Conservation (phyloP, 1,140 invertebrate species). For the Andricus grossulariae region DNA sequence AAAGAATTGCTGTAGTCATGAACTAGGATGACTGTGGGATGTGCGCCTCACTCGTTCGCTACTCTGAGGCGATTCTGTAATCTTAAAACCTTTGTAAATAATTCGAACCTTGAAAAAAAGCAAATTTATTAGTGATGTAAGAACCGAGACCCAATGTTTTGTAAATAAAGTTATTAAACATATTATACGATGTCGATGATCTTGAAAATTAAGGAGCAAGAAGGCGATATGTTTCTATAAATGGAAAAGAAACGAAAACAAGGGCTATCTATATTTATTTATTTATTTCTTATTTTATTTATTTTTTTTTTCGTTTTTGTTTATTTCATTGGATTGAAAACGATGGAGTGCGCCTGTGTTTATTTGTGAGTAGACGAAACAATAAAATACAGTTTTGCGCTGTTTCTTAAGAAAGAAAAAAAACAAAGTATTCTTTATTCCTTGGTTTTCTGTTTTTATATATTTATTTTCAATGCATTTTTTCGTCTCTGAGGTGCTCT, state of each 20-base stretch:
- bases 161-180: slow-evolving; percentile 66
- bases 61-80: slow-evolving; percentile 48
- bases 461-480: no score
- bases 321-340: no score
- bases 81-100: slow-evolving; percentile 59
- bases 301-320: no score
- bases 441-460: no score
- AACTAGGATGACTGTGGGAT: slow-evolving; percentile 4
- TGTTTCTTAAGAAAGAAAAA: no score
- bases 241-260: not conserved
- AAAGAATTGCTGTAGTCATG: slow-evolving; percentile 18
- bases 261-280: slow-evolving; percentile 11
- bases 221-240: no score
- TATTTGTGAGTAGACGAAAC: no score
- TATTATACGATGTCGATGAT: slow-evolving; percentile 52
- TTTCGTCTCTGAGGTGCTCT: no score
- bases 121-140: slow-evolving; percentile 52
- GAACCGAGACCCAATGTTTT: slow-evolving; percentile 51
- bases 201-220: slow-evolving; percentile 50
- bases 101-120: slow-evolving; percentile 43
- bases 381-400: no score
- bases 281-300: not conserved
- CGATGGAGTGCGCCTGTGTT: no score
- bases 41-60: slow-evolving; percentile 31
- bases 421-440: no score